Percentiles rank a stretch among this genome's conserved stretches.
Evolutionary conservation across 2,888 invertebrate genomes (phyloP).

Genomic region (Mongoloraphidia duomilia): DNA sequence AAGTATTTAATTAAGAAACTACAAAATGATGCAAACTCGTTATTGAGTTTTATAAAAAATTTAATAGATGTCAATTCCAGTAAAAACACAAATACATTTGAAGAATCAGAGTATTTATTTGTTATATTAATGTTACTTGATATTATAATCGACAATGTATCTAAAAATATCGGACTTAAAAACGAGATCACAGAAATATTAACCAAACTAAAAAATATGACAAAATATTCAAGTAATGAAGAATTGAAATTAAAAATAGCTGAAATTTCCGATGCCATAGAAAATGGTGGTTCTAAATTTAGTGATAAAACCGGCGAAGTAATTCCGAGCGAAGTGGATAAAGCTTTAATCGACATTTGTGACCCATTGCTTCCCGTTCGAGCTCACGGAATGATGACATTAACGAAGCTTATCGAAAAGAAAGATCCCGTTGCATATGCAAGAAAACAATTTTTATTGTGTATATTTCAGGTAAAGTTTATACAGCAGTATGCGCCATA

Average conservation of each 20-base stretch:
- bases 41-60: conserved; percentile 34
- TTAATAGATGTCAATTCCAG: conserved; percentile 23
- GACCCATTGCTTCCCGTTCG: conserved; percentile 63
- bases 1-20: conserved; percentile 30
- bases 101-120: conserved; percentile 32
- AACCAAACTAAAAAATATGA: conserved; percentile 4
- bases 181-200: conserved; percentile 18
- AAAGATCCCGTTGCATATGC: conserved; percentile 47
- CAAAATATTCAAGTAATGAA: conserved; percentile 23
- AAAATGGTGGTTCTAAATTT: neutral
- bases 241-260: conserved; percentile 25
- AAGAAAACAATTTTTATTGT: conserved; percentile 50
- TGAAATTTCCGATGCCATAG: conserved; percentile 15
- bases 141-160: conserved; percentile 17
- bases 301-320: conserved; percentile 6
- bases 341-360: conserved; percentile 50
- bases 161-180: conserved; percentile 20
- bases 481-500: neutral
- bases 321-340: conserved; percentile 33
- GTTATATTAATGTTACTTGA: conserved; percentile 31
- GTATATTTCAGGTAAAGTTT: conserved; percentile 50
- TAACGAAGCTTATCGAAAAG: conserved; percentile 55
- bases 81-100: conserved; percentile 20
- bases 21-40: conserved; percentile 30
- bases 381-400: conserved; percentile 62